Evolutionary conservation across 1,140 invertebrate genomes (phyloP).

Genomic region (Wasmannia auropunctata): DNA sequence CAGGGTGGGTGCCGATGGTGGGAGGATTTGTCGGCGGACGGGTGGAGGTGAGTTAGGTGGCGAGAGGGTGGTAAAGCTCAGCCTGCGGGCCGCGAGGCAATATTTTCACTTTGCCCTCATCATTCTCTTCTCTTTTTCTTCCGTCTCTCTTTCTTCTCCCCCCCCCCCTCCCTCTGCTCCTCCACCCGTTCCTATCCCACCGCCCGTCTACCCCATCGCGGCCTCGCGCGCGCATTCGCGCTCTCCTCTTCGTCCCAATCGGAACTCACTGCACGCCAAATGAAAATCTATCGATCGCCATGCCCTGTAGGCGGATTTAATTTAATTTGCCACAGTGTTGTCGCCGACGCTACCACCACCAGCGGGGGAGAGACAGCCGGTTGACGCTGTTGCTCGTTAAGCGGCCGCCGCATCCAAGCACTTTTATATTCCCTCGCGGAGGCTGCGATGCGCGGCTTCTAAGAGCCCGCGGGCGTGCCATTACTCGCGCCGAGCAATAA

Average conservation of each 20-base stretch:
- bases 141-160: constrained; percentile 45
- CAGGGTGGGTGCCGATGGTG: not conserved
- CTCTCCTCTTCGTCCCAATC: constrained; percentile 50
- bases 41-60: constrained; percentile 22
- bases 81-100: constrained; percentile 68
- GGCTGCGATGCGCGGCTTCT: constrained; percentile 38
- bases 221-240: constrained; percentile 25
- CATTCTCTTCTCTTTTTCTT: constrained; percentile 70
- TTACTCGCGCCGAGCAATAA: constrained; percentile 28
- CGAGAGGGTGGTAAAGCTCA: constrained; percentile 47
- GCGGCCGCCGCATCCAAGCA: constrained; percentile 9
- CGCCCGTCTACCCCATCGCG: not conserved
- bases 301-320: constrained; percentile 75
- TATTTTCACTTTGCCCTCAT: constrained; percentile 73
- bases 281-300: constrained; percentile 77
- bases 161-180: too few species aligned
- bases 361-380: constrained; percentile 39
- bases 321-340: constrained; percentile 76
- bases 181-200: not conserved
- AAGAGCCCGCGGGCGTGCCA: constrained; percentile 33
- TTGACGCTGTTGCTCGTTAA: constrained; percentile 66
- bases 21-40: constrained; percentile 11
- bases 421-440: constrained; percentile 52
- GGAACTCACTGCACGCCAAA: constrained; percentile 68
- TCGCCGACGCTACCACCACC: constrained; percentile 62